A percentile compares a stretch with the other conserved stretches of the same genome.
Conservation (phyloP, 2,113 vertebrate genomes). For the Hoplias malabaricus region DNA sequence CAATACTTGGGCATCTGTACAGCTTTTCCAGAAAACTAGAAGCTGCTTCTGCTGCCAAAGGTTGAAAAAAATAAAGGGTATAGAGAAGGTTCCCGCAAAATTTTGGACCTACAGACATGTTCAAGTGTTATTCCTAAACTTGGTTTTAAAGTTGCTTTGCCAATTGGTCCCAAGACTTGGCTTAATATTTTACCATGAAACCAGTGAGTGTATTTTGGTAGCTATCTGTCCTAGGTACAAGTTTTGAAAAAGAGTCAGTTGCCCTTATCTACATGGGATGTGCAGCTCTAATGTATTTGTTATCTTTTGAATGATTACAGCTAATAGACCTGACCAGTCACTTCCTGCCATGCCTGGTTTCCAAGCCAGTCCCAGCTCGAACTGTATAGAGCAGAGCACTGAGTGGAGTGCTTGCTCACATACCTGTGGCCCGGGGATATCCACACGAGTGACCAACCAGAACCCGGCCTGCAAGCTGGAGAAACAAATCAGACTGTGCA, state of each 20-base stretch:
- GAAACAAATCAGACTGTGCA: slow-evolving; percentile 81
- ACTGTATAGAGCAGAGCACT: slow-evolving; percentile 80
- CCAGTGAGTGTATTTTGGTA: no score
- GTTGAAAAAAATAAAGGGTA: no score
- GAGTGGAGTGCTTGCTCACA: slow-evolving; percentile 87
- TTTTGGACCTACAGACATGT: no score
- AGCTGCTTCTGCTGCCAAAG: no score
- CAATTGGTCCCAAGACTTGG: no score
- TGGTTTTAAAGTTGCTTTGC: no score
- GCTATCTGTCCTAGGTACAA: no score
- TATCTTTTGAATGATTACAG: slow-evolving; percentile 42
- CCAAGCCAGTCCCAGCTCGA: slow-evolving; percentile 30
- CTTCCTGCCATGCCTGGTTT: slow-evolving; percentile 42
- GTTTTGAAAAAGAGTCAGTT: not conserved
- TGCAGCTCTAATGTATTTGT: not conserved
- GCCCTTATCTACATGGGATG: not conserved
- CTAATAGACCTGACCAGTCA: slow-evolving; percentile 43
- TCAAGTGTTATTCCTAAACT: no score
- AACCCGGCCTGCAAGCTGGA: slow-evolving; percentile 85
- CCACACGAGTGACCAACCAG: slow-evolving; percentile 86
- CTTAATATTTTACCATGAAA: no score
- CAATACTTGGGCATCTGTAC: no score
- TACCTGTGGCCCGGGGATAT: slow-evolving; percentile 84
- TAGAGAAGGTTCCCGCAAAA: no score
- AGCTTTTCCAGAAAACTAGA: no score